Conservation (phyloP, 2,113 vertebrate species). For the Protomyctophum bolini region DNA sequence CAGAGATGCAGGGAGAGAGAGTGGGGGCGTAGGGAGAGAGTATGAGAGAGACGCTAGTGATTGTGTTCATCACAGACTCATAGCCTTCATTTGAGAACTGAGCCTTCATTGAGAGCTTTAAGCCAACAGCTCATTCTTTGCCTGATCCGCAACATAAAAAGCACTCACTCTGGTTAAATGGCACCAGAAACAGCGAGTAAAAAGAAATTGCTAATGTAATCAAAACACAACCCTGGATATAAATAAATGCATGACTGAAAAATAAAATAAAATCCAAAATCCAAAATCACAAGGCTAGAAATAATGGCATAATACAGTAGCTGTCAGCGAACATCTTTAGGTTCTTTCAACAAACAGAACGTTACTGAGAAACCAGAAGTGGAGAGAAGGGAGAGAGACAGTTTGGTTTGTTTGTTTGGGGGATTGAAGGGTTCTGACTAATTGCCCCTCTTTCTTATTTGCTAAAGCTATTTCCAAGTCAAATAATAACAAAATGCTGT, state of each 20-base stretch:
- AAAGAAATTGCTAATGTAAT: conserved; percentile 34
- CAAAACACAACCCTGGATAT: conserved; percentile 2
- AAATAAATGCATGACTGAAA: background rate
- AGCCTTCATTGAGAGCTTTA: conserved; percentile 27
- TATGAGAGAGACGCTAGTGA: background rate
- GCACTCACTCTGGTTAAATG: conserved; percentile 6
- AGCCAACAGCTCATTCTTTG: conserved; percentile 14
- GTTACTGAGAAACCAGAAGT: background rate
- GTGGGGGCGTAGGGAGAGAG: background rate
- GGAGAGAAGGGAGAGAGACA: background rate
- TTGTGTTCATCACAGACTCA: conserved; percentile 48
- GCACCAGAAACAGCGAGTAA: conserved; percentile 7
- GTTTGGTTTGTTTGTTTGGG: no score
- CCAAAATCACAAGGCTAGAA: background rate
- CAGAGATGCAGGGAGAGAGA: background rate
- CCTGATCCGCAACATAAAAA: conserved; percentile 6
- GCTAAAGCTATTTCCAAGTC: no score
- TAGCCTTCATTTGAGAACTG: conserved; percentile 32
- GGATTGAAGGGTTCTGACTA: no score
- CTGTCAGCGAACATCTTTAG: conserved; percentile 11
- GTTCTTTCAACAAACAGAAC: conserved; percentile 4
- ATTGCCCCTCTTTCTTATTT: no score
- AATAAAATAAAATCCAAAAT: no score
- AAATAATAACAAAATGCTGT: no score
- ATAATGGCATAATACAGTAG: conserved; percentile 4